Evolutionary conservation across 2,113 vertebrate genomes (phyloP).

Genomic region (Scartelaos histophorus): DNA sequence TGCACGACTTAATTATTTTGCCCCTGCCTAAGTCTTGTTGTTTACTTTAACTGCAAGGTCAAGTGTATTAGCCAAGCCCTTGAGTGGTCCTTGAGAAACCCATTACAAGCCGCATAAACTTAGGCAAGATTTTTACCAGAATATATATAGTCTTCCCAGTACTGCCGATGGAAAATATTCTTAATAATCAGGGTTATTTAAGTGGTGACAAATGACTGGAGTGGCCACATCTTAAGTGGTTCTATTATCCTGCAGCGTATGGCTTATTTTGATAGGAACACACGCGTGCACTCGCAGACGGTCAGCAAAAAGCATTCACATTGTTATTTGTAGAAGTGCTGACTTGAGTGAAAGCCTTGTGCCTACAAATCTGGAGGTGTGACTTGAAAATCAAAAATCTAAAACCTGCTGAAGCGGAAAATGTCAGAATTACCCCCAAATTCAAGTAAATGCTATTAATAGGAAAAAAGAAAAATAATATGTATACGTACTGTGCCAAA

Average conservation of each 20-base stretch:
- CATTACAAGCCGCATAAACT: slow-evolving; percentile 17
- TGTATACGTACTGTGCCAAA: background rate
- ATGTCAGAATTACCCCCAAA: slow-evolving; percentile 33
- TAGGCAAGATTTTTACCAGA: slow-evolving; percentile 6
- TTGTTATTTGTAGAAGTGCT: slow-evolving; percentile 42
- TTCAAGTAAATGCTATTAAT: slow-evolving; percentile 14
- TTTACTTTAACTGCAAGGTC: slow-evolving; percentile 14
- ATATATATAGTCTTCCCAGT: background rate
- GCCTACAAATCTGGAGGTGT: slow-evolving; percentile 18
- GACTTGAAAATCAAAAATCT: slow-evolving; percentile 41
- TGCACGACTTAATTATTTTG: background rate
- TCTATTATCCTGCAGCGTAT: slow-evolving; percentile 15
- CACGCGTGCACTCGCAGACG: slow-evolving; percentile 1
- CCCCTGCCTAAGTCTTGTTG: slow-evolving; percentile 9
- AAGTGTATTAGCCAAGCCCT: slow-evolving; percentile 12
- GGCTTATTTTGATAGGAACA: slow-evolving; percentile 7
- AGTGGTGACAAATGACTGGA: slow-evolving; percentile 16
- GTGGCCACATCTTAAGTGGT: slow-evolving; percentile 17
- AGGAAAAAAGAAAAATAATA: slow-evolving; percentile 13
- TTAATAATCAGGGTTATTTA: background rate
- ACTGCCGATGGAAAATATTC: slow-evolving; percentile 23
- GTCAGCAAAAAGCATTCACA: slow-evolving; percentile 50
- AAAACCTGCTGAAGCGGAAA: slow-evolving; percentile 44
- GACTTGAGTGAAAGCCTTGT: slow-evolving; percentile 45
- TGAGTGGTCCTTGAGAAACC: background rate